phyloP scores from a whole-genome alignment of 2,888 invertebrate species.

The Drosophila koepferae region DNA sequence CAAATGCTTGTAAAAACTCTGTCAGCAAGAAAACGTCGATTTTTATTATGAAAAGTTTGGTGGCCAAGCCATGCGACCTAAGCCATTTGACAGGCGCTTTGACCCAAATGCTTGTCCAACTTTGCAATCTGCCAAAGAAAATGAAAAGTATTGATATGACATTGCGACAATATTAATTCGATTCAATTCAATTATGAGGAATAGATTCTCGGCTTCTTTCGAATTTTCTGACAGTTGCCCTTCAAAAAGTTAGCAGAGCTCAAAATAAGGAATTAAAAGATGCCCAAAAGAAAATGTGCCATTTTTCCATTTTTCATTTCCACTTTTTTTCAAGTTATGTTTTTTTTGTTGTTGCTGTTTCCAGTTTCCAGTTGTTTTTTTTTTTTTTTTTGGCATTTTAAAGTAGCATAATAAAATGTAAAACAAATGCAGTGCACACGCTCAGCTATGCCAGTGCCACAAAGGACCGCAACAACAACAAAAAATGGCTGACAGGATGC shows the following conservation, averaged over 20 bases:
- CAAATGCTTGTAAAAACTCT: not conserved
- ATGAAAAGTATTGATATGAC: slow-evolving; percentile 42
- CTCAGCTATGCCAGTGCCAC: slow-evolving; percentile 67
- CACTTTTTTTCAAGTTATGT: slow-evolving; percentile 16
- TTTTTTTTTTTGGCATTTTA: slow-evolving; percentile 52
- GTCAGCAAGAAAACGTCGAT: not conserved
- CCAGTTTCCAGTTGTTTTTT: not conserved
- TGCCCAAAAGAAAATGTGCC: slow-evolving; percentile 5
- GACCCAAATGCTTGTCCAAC: slow-evolving; percentile 6
- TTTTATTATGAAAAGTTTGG: slow-evolving; percentile 4
- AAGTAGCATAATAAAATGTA: slow-evolving; percentile 74
- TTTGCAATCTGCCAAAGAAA: slow-evolving; percentile 18
- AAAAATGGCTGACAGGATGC: slow-evolving; percentile 15
- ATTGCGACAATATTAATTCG: slow-evolving; percentile 44
- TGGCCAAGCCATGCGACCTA: not conserved
- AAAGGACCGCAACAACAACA: slow-evolving; percentile 30
- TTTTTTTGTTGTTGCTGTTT: slow-evolving; percentile 17
- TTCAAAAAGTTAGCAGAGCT: slow-evolving; percentile 45
- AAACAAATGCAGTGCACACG: slow-evolving; percentile 74
- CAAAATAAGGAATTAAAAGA: slow-evolving; percentile 37
- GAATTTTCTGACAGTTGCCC: slow-evolving; percentile 45
- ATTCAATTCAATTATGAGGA: slow-evolving; percentile 31
- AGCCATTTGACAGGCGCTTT: slow-evolving; percentile 16
- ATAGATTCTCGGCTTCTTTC: slow-evolving; percentile 10
- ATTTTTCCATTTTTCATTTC: slow-evolving; percentile 29